Evolutionary conservation across 2,113 vertebrate species (phyloP), one percentile per base, ranked within the genome.

Genomic region (Anarrhichthys ocellatus): DNA sequence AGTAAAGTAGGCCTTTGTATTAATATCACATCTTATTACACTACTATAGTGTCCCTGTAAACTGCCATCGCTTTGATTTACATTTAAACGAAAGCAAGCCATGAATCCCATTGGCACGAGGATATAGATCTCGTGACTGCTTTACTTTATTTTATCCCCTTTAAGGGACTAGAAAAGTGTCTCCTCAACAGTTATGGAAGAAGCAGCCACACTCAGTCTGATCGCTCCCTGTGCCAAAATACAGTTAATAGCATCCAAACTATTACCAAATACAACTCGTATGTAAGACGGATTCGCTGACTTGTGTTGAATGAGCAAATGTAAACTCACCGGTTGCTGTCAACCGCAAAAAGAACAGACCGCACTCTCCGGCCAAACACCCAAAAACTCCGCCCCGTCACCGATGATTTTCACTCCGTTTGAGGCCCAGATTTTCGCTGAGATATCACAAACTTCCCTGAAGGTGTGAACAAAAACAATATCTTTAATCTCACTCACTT

Each of bases 241-340:
- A 66, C 36, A 9, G n/a, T 24, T 22, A 36, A 5, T 0, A 22
- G 14, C 13, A 56, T 44, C 1, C 11, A 32, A 14, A 24, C 6
- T 18, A 6, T 8, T 6, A 44, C 0, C 8, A 58, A 64, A 4
- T 20, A 7, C 2, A 62, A 36, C 14, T 0, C 38, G 22, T 32
- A 14, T 7, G 32, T 17, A 0, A 62, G n/a, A 66, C 20, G 18
- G 9, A 27, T 20, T 38, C n/a, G 54, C 27, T 14, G 32, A 34
- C 1, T 17, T 58, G 18, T 63, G 63, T 9, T 78, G 32, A 79
- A 82, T 48, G 73, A 82, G 32, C 10, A 76, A 79, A 40, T 52
- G 15, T 20, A 32, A 85, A 92, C 93, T 90, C 74, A 94, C 92
- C 92, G 63, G 89, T 73, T 78, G 52, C 42, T 80, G 88, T 72